Evolutionary conservation across 2,888 invertebrate species (phyloP).

Genomic region (Galerucella calmariensis): DNA sequence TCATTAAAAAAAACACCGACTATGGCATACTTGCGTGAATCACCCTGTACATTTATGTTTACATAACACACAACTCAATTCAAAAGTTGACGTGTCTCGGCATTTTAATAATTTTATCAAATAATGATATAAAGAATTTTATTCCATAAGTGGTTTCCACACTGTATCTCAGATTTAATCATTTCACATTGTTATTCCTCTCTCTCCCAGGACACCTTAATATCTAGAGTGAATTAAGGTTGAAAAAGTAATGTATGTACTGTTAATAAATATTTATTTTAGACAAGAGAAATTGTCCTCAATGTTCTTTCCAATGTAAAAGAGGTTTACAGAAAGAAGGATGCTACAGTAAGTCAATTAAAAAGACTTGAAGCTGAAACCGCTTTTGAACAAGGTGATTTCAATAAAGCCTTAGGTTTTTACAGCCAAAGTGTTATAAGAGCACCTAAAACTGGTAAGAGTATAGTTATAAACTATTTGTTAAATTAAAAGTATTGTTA

Average conservation of each 20-base stretch:
- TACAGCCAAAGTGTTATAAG: constrained; percentile 80
- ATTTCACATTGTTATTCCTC: too few species aligned
- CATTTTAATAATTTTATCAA: too few species aligned
- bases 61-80: too few species aligned
- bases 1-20: too few species aligned
- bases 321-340: constrained; percentile 76
- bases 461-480: background rate
- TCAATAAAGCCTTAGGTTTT: constrained; percentile 70
- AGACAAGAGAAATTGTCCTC: constrained; percentile 41
- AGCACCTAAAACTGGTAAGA: constrained; percentile 74
- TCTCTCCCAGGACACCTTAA: background rate
- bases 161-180: too few species aligned
- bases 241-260: background rate
- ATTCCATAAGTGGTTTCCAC: too few species aligned
- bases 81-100: too few species aligned
- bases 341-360: constrained; percentile 71
- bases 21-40: too few species aligned
- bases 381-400: constrained; percentile 68
- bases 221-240: background rate
- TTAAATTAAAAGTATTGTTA: background rate
- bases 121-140: too few species aligned
- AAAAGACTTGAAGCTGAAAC: constrained; percentile 73
- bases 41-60: too few species aligned
- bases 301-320: constrained; percentile 71
- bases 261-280: constrained; percentile 8